Percentiles rank a stretch among this genome's conserved stretches.
phyloP scores from a whole-genome alignment of 2,888 invertebrate genomes.

The Papilio demoleus region DNA sequence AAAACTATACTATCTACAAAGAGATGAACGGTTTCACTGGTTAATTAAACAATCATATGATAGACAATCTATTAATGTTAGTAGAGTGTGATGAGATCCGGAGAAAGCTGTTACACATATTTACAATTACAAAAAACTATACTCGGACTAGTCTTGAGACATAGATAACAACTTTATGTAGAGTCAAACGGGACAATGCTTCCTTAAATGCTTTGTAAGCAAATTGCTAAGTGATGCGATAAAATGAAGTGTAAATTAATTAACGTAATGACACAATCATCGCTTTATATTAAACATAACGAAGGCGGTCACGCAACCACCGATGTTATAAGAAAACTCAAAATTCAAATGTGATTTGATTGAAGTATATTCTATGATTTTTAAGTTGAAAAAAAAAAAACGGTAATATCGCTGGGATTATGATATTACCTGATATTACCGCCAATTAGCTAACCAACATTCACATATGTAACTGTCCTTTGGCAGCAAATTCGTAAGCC shows the following conservation, averaged over 20 bases:
- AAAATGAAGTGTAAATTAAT: slow-evolving; percentile 8
- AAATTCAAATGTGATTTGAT: neutral
- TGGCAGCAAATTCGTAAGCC: neutral
- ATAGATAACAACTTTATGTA: neutral
- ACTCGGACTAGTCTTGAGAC: neutral
- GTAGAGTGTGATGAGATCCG: neutral
- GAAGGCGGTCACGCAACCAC: neutral
- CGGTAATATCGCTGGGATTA: too few species aligned
- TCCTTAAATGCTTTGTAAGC: slow-evolving; percentile 15
- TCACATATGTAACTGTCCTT: neutral
- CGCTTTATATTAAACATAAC: neutral
- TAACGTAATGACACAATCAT: neutral
- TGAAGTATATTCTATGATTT: neutral
- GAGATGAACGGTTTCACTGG: neutral
- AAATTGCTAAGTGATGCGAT: slow-evolving; percentile 19
- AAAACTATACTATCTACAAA: neutral
- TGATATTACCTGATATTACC: too few species aligned
- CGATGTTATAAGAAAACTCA: neutral
- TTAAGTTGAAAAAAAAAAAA: too few species aligned
- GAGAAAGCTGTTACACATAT: neutral
- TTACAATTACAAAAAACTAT: slow-evolving; percentile 18
- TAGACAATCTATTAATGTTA: slow-evolving; percentile 12
- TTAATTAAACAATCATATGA: slow-evolving; percentile 18
- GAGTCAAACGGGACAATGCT: slow-evolving; percentile 14
- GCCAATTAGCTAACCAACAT: neutral